Conservation (phyloP, 2,888 invertebrate species). For the Nephrotoma flavescens region DNA sequence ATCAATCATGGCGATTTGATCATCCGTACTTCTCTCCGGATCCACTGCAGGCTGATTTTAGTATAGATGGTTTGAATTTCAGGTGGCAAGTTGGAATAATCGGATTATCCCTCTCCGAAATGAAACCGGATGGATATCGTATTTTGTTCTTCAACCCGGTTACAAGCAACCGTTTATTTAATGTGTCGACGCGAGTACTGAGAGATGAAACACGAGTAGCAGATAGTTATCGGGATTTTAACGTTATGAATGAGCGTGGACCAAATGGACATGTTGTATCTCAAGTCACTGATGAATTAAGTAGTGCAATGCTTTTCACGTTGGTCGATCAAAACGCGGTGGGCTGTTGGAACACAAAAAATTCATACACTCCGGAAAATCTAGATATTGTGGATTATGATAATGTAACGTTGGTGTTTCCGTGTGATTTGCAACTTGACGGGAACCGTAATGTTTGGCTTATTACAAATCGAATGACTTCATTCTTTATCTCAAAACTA, state of each 20-base stretch:
- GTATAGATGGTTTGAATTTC: slow-evolving; percentile 66
- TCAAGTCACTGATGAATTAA: slow-evolving; percentile 53
- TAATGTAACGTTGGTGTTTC: slow-evolving; percentile 60
- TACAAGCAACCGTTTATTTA: slow-evolving; percentile 62
- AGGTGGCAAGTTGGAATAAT: slow-evolving; percentile 78
- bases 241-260: slow-evolving; percentile 43
- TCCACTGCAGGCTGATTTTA: slow-evolving; percentile 62
- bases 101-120: slow-evolving; percentile 56
- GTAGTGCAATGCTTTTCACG: slow-evolving; percentile 59
- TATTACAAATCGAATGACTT: slow-evolving; percentile 68
- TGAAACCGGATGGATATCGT: slow-evolving; percentile 50
- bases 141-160: slow-evolving; percentile 65
- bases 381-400: slow-evolving; percentile 59
- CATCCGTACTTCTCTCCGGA: slow-evolving; percentile 72
- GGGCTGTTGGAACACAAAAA: slow-evolving; percentile 64
- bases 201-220: slow-evolving; percentile 50
- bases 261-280: slow-evolving; percentile 54
- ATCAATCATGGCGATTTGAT: slow-evolving; percentile 64
- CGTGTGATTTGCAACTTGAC: slow-evolving; percentile 65
- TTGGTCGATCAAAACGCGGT: slow-evolving; percentile 68
- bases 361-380: slow-evolving; percentile 48
- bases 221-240: slow-evolving; percentile 57
- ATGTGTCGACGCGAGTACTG: slow-evolving; percentile 58
- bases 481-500: slow-evolving; percentile 50
- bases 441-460: slow-evolving; percentile 59